Percentiles rank a stretch among this genome's conserved stretches.
phyloP scores from a whole-genome alignment of 1,140 invertebrate species.

The Drosophila sulfurigaster region DNA sequence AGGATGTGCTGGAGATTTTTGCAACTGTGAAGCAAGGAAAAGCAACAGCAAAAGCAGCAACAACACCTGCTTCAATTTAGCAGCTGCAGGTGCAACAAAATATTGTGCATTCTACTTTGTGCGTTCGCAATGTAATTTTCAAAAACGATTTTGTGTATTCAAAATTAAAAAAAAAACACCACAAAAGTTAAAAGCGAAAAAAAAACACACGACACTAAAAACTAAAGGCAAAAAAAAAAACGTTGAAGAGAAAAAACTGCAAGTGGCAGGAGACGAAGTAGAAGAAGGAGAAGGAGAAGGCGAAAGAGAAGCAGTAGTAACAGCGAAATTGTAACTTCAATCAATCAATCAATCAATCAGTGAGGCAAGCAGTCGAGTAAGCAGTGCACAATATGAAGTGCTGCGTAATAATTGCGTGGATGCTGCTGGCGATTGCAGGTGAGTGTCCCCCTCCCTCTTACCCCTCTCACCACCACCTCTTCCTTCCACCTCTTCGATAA shows the following conservation, averaged over 20 bases:
- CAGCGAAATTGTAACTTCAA: neutral
- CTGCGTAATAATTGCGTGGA: constrained; percentile 55
- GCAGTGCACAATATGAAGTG: constrained; percentile 50
- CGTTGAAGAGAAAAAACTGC: neutral
- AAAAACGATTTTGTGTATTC: constrained; percentile 24
- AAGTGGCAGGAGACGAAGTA: neutral
- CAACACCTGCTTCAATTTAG: constrained; percentile 17
- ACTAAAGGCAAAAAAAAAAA: neutral
- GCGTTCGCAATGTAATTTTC: neutral
- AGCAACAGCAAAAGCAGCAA: constrained; percentile 17
- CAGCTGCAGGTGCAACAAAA: constrained; percentile 20
- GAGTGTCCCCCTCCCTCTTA: constrained; percentile 37
- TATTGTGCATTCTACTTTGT: constrained; percentile 23
- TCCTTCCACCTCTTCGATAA: neutral
- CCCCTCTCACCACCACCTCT: neutral
- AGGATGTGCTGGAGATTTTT: constrained; percentile 76
- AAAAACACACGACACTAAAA: constrained; percentile 7
- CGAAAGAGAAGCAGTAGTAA: neutral
- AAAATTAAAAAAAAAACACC: neutral
- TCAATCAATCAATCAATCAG: constrained; percentile 17
- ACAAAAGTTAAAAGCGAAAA: neutral
- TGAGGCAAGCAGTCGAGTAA: neutral
- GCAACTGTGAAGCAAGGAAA: constrained; percentile 45
- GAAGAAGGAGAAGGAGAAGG: neutral
- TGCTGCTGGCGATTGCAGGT: constrained; percentile 67